Conservation (phyloP, 35 echinoderm and acorn worm genomes). For the Apostichopus californicus region DNA sequence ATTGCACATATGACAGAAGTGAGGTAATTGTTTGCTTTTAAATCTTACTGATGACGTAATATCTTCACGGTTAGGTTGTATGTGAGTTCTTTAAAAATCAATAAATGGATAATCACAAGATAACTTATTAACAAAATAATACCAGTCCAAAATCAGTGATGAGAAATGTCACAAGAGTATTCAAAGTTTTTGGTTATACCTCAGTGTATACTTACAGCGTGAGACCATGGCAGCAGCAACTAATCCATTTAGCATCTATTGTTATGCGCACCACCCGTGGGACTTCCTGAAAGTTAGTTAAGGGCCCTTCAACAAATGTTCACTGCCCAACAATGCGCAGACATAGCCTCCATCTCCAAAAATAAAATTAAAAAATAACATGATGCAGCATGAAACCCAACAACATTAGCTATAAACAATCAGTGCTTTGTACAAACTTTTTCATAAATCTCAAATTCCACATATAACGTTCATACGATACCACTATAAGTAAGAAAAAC, state of each 20-base stretch:
- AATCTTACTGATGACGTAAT: slow-evolving; percentile 9
- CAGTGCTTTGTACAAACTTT: too few relatives aligned
- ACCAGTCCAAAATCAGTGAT: slow-evolving; percentile 1
- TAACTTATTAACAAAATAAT: slow-evolving; percentile 3
- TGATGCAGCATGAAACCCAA: too few relatives aligned
- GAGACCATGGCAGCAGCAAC: too few relatives aligned
- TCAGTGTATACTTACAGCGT: too few relatives aligned
- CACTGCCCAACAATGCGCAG: not conserved
- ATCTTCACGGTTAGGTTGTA: not conserved
- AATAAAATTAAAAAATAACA: not conserved
- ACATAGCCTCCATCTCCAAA: not conserved
- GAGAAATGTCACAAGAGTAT: not conserved
- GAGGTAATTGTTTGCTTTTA: slow-evolving; percentile 4
- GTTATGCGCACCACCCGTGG: not conserved
- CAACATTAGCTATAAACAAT: too few relatives aligned
- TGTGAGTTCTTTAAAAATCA: not conserved
- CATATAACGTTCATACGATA: too few relatives aligned
- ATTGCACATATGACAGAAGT: slow-evolving; percentile 22
- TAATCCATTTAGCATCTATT: not conserved
- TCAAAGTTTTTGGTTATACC: too few relatives aligned
- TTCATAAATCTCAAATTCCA: too few relatives aligned
- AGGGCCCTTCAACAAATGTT: not conserved
- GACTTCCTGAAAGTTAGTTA: not conserved
- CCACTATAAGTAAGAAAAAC: too few relatives aligned
- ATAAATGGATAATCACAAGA: slow-evolving; percentile 9